Evolutionary conservation across 1,140 invertebrate genomes (phyloP).

Genomic region (Bombus balteatus): DNA sequence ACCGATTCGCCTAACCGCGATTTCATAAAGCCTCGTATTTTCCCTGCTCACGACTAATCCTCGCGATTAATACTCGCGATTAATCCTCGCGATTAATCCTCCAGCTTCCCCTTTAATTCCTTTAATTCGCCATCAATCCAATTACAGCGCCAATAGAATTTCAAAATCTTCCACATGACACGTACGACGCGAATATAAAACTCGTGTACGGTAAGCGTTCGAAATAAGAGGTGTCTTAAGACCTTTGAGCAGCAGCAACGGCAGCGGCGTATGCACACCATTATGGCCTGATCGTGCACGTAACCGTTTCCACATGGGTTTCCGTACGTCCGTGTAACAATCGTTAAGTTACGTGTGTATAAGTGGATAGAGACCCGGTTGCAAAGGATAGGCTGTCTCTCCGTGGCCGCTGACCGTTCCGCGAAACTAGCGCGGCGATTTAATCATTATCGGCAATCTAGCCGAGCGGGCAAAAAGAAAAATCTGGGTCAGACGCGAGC

Average conservation of each 20-base stretch:
- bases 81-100: conserved; percentile 23
- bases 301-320: not conserved
- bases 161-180: too few species aligned
- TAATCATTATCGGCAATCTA: conserved; percentile 65
- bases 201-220: too few species aligned
- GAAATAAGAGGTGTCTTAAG: not conserved
- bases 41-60: not conserved
- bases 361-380: conserved; percentile 1
- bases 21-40: conserved; percentile 21
- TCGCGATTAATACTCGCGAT: not conserved
- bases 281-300: not conserved
- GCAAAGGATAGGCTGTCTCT: conserved; percentile 50
- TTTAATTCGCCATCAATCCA: too few species aligned
- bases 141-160: too few species aligned
- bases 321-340: conserved; percentile 2
- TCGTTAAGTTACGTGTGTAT: conserved; percentile 26
- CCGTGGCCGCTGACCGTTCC: conserved; percentile 48
- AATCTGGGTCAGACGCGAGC: conserved; percentile 55
- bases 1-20: conserved; percentile 12
- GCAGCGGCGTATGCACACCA: not conserved
- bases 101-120: too few species aligned
- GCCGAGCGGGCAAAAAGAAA: conserved; percentile 56
- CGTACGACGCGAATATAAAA: too few species aligned
- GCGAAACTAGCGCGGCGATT: conserved; percentile 59
- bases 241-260: not conserved